phyloP scores from a whole-genome alignment of 37 sponge, comb jelly and placozoan genomes.

The Amphimedon queenslandica region DNA sequence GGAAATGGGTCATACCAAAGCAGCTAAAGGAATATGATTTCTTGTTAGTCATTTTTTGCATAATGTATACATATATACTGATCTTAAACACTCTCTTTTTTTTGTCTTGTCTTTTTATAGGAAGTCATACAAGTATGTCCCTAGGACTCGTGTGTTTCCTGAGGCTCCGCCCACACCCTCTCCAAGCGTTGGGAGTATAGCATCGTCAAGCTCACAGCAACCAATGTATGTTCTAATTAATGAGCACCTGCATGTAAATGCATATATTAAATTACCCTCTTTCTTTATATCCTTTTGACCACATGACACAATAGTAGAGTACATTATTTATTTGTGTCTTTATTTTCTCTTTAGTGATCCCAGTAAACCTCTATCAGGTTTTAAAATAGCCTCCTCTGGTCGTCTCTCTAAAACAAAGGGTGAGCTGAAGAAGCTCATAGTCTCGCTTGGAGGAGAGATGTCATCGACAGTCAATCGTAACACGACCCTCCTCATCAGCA shows the following conservation, averaged over 20 bases:
- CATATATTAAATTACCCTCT: too few species aligned
- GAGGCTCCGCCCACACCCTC: conserved; percentile 22
- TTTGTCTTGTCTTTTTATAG: conserved; percentile 24
- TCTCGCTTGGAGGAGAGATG: conserved; percentile 61
- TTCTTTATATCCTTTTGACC: too few species aligned
- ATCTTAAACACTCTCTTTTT: background rate
- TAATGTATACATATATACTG: too few species aligned
- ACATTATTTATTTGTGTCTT: too few species aligned
- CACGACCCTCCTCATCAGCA: conserved; percentile 68
- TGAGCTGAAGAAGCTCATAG: conserved; percentile 31
- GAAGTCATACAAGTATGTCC: conserved; percentile 51
- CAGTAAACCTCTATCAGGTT: conserved; percentile 49
- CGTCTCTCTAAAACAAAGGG: conserved; percentile 50
- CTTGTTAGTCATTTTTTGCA: conserved; percentile 26
- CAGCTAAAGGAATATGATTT: conserved; percentile 34
- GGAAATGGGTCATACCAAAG: conserved; percentile 68
- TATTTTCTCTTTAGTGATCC: background rate
- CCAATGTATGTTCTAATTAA: background rate
- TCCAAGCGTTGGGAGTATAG: conserved; percentile 24
- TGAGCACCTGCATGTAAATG: background rate
- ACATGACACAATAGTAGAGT: too few species aligned
- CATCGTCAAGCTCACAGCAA: background rate
- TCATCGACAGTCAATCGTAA: conserved; percentile 30
- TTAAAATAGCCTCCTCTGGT: conserved; percentile 69
- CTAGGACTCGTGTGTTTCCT: conserved; percentile 37